These are phyloP conservation scores for Brachyrhaphis roseni DNA, from an alignment of 2,797 vertebrate genomes.

Conservation along the genomic window DNA sequence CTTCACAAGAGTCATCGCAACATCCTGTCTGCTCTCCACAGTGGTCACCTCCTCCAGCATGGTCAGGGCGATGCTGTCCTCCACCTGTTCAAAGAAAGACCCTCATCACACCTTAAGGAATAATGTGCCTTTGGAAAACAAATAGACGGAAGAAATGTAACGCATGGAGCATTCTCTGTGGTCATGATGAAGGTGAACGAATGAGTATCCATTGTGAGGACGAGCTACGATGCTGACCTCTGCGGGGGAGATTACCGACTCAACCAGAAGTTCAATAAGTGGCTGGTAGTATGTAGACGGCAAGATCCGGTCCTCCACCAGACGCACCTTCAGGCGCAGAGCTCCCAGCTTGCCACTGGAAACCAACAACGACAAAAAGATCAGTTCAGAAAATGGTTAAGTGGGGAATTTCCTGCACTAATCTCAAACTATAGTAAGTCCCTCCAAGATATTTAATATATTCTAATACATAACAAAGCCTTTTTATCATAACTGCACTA, in stretches of 20 bases:
- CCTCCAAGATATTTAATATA: neutral
- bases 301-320: constrained; percentile 88
- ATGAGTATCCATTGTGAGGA: constrained; percentile 20
- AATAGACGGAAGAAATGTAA: constrained; percentile 9
- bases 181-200: constrained; percentile 14
- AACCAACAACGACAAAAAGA: constrained; percentile 27
- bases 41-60: constrained; percentile 89
- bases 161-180: constrained; percentile 16
- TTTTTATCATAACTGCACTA: constrained; percentile 1
- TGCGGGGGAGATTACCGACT: constrained; percentile 81
- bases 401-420: constrained; percentile 1
- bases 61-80: constrained; percentile 81
- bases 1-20: constrained; percentile 92
- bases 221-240: constrained; percentile 78
- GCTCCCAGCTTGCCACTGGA: constrained; percentile 88
- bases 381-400: neutral
- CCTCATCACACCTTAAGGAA: constrained; percentile 3
- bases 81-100: constrained; percentile 72
- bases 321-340: constrained; percentile 86
- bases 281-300: constrained; percentile 87
- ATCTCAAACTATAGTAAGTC: neutral
- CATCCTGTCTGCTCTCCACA: constrained; percentile 89
- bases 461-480: neutral
- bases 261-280: constrained; percentile 86
- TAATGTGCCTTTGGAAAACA: neutral